Percentiles rank a stretch among this genome's conserved stretches.
These are phyloP conservation scores for Amphimallon solstitiale DNA, from an alignment of 2,888 invertebrate species.

Conservation along the genomic window DNA sequence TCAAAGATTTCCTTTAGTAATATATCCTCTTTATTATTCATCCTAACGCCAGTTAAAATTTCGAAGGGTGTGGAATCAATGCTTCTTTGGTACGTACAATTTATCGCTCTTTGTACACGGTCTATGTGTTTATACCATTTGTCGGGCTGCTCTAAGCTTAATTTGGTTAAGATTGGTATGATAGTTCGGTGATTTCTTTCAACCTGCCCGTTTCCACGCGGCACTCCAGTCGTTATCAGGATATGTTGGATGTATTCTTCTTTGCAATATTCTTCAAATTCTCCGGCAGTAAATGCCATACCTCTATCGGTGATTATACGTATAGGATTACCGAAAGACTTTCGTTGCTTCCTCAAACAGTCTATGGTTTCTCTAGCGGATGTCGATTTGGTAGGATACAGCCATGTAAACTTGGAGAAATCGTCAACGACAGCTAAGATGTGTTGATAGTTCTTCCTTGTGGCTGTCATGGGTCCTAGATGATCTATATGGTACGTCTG, in stretches of 20 bases:
- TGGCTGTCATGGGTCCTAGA: conserved; percentile 53
- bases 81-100: conserved; percentile 43
- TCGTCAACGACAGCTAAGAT: conserved; percentile 52
- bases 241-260: conserved; percentile 37
- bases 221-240: conserved; percentile 33
- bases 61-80: conserved; percentile 46
- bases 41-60: too few species aligned
- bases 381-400: conserved; percentile 36
- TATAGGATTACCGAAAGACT: conserved; percentile 42
- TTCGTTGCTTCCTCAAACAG: conserved; percentile 35
- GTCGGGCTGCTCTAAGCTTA: conserved; percentile 30
- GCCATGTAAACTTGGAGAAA: conserved; percentile 39
- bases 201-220: conserved; percentile 39
- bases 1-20: too few species aligned
- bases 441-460: conserved; percentile 50
- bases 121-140: conserved; percentile 44
- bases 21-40: too few species aligned
- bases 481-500: conserved; percentile 54
- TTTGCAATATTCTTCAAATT: conserved; percentile 36
- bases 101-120: conserved; percentile 41
- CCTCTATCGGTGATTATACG: conserved; percentile 42
- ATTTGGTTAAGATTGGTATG: conserved; percentile 40
- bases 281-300: conserved; percentile 40
- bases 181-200: conserved; percentile 34
- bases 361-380: conserved; percentile 34